Evolutionary conservation across 2,113 vertebrate genomes (phyloP).

Genomic region (Phylloscopus trochilus): DNA sequence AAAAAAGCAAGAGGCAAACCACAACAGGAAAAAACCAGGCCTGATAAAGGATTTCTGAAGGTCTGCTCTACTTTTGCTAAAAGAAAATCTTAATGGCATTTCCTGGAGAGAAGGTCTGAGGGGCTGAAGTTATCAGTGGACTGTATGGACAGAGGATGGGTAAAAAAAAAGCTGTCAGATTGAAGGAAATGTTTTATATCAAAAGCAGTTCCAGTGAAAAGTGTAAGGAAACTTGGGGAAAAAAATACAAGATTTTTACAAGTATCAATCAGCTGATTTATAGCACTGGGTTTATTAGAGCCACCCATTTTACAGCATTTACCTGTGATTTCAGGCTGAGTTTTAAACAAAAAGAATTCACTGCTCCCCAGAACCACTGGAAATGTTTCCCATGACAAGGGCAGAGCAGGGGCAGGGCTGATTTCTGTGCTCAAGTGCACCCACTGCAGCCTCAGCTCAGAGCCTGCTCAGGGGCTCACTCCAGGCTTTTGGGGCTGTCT

Average conservation of each 20-base stretch:
- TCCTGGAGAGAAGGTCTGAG: background rate
- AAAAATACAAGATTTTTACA: background rate
- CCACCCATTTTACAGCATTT: background rate
- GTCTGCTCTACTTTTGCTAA: background rate
- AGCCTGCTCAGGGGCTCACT: background rate
- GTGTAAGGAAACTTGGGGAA: background rate
- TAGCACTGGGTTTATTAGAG: background rate
- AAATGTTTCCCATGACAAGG: background rate
- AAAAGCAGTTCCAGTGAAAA: background rate
- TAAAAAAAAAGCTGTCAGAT: background rate
- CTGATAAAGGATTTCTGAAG: slow-evolving; percentile 17
- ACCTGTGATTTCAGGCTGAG: background rate
- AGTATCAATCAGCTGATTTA: background rate
- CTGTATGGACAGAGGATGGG: background rate
- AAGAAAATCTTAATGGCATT: slow-evolving; percentile 4
- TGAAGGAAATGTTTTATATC: background rate
- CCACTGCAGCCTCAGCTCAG: background rate
- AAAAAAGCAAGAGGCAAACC: background rate
- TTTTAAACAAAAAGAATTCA: background rate
- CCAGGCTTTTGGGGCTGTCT: background rate
- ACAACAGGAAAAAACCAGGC: background rate
- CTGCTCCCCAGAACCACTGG: background rate
- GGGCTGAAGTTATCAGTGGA: background rate
- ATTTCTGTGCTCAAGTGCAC: background rate
- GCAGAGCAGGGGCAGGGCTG: background rate